A percentile compares a stretch with the other conserved stretches of the same genome.
Evolutionary conservation across 1,140 invertebrate genomes (phyloP).

Genomic region (Dufourea novaeangliae): DNA sequence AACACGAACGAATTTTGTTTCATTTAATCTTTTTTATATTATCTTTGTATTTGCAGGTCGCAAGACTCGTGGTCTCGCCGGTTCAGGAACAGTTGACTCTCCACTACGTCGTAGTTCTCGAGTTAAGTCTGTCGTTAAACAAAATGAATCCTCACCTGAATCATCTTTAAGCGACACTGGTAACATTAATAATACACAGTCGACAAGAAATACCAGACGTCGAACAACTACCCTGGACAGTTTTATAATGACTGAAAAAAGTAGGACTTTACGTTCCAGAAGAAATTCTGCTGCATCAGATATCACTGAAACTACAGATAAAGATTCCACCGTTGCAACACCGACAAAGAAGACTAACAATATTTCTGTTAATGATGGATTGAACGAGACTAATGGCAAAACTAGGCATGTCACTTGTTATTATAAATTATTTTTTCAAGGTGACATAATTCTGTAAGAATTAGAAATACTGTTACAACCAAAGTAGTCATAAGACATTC

Average conservation of each 20-base stretch:
- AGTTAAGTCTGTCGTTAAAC: slow-evolving; percentile 43
- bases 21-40: neutral
- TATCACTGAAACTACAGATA: slow-evolving; percentile 54
- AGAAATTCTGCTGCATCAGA: slow-evolving; percentile 66
- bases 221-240: slow-evolving; percentile 46
- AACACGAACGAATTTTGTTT: neutral
- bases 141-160: slow-evolving; percentile 60
- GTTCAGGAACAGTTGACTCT: slow-evolving; percentile 50
- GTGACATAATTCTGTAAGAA: neutral
- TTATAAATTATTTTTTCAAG: slow-evolving; percentile 4
- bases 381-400: slow-evolving; percentile 44
- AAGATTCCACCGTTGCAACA: slow-evolving; percentile 43
- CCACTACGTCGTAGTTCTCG: slow-evolving; percentile 69
- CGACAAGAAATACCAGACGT: slow-evolving; percentile 37
- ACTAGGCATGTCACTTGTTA: slow-evolving; percentile 50
- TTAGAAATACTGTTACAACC: no score
- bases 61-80: slow-evolving; percentile 21
- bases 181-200: slow-evolving; percentile 16
- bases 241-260: slow-evolving; percentile 26
- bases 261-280: slow-evolving; percentile 54
- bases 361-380: slow-evolving; percentile 17
- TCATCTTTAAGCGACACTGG: slow-evolving; percentile 52
- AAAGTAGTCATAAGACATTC: no score
- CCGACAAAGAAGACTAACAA: slow-evolving; percentile 31
- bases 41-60: slow-evolving; percentile 39